Percentiles rank a stretch among this genome's conserved stretches.
Conservation (phyloP, 2,797 vertebrate genomes). For the Catamblyrhynchus diadema region DNA sequence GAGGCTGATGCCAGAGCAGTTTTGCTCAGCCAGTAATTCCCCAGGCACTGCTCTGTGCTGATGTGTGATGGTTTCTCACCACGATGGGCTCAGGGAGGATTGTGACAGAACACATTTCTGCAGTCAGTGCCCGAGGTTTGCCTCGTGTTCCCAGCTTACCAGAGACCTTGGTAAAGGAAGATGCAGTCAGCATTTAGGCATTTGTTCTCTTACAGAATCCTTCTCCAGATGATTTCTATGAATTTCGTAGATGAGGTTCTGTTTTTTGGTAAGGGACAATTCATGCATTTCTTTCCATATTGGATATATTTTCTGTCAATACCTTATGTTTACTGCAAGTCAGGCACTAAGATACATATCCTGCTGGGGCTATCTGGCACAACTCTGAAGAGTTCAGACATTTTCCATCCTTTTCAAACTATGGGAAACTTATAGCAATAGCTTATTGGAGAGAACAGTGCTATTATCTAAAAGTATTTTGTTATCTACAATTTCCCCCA, state of each 20-base stretch:
- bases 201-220: not conserved
- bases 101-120: not conserved
- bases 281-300: not conserved
- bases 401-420: not conserved
- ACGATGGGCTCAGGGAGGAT: not conserved
- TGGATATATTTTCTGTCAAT: not conserved
- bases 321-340: not conserved
- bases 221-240: not conserved
- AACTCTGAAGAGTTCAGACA: not conserved
- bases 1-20: not conserved
- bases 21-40: rapidly evolving
- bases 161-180: not conserved
- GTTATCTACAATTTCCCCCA: not conserved
- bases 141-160: not conserved
- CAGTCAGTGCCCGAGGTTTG: not conserved
- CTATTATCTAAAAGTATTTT: not conserved
- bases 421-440: not conserved
- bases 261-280: not conserved
- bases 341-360: not conserved
- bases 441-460: not conserved
- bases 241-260: not conserved
- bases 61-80: not conserved
- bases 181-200: not conserved
- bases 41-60: not conserved
- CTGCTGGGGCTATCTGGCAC: not conserved